Base-by-base conservation (phyloP, 2,888 invertebrate genomes). In the Linnaemya vulpina region DNA sequence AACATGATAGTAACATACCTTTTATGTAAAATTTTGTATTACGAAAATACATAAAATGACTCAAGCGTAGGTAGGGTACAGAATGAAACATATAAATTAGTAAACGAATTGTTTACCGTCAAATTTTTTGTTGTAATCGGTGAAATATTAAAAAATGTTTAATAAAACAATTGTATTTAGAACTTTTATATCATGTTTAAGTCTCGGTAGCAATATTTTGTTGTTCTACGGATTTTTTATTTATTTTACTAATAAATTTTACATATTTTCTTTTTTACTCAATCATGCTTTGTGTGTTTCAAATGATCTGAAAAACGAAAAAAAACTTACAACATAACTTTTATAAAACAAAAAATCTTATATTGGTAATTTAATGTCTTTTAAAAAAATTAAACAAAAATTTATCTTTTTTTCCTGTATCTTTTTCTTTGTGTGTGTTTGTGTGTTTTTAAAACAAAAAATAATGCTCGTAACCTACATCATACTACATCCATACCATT, bases 311-410 rank as follows among this genome's bases (percentile, higher is more conserved):
- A n/a, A 55, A 60, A 68, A 17, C 7, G 15, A 40, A 38, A 58
- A 58, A 38, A 76, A 53, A 15, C 22, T 73, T 60, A 25, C 40
- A 58, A 67, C 20, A 60, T 3, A 63, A 60, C 40, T 51, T 62
- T 65, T 77, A 17, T 51, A 25, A 60, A 63, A 65, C 20, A 71
- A 76, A 70, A n/a, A 62, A 46, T 53, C 62, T 35, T 11, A 81
- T 77, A 79, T 85, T 85, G 85, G 85, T 85, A 85, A 85, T 80
- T 84, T 71, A 65, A 62, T 83, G n/a, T 58, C 46, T 79, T 74
- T 38, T 70, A 74, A 51, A 63, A 71, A 78, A 82, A 63, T 51
- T 46, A 67, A 71, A 20, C 43, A 35, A 80, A 73, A 5, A 1
- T 25, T 55, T 55, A 62, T 70, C 38, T 83, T 51, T 77, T 62